Base-by-base conservation (phyloP, 2,113 vertebrate genomes). In the Helogale parvula region DNA sequence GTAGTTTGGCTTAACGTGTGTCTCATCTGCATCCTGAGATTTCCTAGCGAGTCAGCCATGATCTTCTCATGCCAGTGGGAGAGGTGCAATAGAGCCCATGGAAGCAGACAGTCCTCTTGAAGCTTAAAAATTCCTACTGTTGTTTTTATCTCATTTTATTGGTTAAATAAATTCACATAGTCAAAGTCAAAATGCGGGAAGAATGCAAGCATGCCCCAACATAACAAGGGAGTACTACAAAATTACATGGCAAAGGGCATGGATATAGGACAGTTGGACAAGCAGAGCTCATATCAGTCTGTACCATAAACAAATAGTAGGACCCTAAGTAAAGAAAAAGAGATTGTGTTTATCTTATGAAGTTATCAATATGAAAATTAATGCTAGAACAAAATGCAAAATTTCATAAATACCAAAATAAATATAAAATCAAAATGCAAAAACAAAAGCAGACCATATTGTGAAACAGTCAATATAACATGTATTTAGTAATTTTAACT, bases 401-500 rank as follows among this genome's bases (percentile, higher is more conserved):
- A 57, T 1, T 57, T 41, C 17, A 29, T 90, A 41, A 50, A 68
- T 15, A 81, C 12, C 4, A 79, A 81, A 84, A 68, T 9, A 92
- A 65, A 74, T n/a, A 41, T 5, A 86, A 74, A 94, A 54, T 54
- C 5, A 71, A 89, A 94, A 71, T 31, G 19, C 1, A 66, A 60
- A 81, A 84, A 72, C 8, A 45, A 76, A 87, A 88, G 31, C 1
- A 81, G 23, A 74, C 15, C 15, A 88, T n/a, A 79, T 15, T 72
- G 79, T 97, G 23, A 92, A 85, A 74, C 13, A 77, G 27, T n/a
- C 71, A 85, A 69, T 69, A 33, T 47, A 86, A 92, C 27, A 69
- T 82, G 15, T 11, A 66, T 69, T 80, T 89, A 89, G 15, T 88
- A 76, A 89, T 96, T 92, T 85, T 92, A 74, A 85, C 12, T 54